Conservation (phyloP, 2,888 invertebrate genomes). For the Pandemis heparana region DNA sequence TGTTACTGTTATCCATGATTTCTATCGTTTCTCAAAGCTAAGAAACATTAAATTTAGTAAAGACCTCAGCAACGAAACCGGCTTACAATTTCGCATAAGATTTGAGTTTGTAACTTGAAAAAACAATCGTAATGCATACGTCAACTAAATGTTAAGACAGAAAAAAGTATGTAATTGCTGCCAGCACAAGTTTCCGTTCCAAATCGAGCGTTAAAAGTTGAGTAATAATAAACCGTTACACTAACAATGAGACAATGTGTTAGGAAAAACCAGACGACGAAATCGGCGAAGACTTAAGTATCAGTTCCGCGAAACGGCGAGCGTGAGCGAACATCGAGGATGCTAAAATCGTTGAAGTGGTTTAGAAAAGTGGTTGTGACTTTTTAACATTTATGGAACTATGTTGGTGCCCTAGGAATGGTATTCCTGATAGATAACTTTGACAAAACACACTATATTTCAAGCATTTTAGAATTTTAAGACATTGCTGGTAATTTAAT, state of each 20-base stretch:
- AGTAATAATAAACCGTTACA: slow-evolving; percentile 23
- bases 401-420: neutral
- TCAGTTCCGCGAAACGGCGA: slow-evolving; percentile 19
- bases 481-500: neutral
- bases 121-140: neutral
- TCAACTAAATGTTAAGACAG: neutral
- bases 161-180: neutral
- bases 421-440: neutral
- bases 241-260: slow-evolving; percentile 33
- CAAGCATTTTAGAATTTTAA: neutral
- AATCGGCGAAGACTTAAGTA: slow-evolving; percentile 6
- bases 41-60: too few species aligned
- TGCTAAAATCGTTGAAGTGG: slow-evolving; percentile 4
- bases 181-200: neutral
- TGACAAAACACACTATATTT: neutral
- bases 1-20: too few species aligned
- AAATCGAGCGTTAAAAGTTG: slow-evolving; percentile 10
- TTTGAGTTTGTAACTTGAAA: neutral
- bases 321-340: neutral
- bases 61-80: too few species aligned
- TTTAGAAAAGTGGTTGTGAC: neutral
- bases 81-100: too few species aligned
- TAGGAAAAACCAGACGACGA: slow-evolving; percentile 30
- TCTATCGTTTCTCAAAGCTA: too few species aligned
- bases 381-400: neutral